Evolutionary conservation across 2,888 invertebrate species (phyloP).

Genomic region (Hypercompe scribonia): DNA sequence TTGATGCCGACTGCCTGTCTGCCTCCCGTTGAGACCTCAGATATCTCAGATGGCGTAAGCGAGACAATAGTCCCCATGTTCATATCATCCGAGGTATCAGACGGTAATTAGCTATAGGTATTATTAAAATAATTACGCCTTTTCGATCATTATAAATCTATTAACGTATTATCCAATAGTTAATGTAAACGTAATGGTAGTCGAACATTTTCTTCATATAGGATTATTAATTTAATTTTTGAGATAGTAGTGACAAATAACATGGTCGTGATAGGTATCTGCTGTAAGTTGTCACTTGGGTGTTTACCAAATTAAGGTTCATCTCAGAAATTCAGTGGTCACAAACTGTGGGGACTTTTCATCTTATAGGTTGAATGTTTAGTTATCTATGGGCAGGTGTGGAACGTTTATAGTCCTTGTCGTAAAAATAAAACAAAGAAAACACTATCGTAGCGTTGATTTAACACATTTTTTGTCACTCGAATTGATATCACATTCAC

Average conservation of each 20-base stretch:
- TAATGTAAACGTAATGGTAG: too few species aligned
- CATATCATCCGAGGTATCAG: too few species aligned
- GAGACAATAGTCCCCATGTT: background rate
- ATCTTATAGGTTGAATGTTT: too few species aligned
- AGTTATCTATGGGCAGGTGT: too few species aligned
- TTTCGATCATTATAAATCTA: background rate
- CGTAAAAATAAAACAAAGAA: background rate
- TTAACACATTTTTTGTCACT: background rate
- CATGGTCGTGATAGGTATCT: too few species aligned
- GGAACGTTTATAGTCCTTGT: background rate
- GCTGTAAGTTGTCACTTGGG: too few species aligned
- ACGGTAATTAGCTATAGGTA: background rate
- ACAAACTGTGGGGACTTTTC: too few species aligned
- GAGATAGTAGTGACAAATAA: too few species aligned
- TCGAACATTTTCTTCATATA: too few species aligned
- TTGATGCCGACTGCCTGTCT: background rate
- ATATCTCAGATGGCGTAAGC: background rate
- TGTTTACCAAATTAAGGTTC: background rate
- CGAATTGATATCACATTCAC: conserved; percentile 15
- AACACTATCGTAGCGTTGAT: background rate
- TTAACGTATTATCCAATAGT: too few species aligned
- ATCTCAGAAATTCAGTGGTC: background rate
- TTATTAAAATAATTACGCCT: background rate
- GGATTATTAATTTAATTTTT: too few species aligned
- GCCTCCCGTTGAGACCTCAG: background rate